Conservation (phyloP, 1,140 invertebrate genomes). For the Lasaia peninsularis region DNA sequence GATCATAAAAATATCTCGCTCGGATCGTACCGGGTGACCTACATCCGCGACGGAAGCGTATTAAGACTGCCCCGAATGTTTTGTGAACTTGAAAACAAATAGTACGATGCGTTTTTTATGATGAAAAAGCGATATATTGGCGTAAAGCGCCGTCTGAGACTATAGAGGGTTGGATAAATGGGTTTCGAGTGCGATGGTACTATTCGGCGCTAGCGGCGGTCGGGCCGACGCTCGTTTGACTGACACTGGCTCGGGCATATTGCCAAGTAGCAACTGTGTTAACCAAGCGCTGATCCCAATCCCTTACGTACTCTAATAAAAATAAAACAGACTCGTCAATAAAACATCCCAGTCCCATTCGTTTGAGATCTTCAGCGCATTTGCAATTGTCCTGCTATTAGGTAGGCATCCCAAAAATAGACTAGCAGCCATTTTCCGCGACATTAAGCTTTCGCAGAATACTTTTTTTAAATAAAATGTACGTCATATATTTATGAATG, state of each 20-base stretch:
- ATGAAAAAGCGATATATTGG: slow-evolving; percentile 22
- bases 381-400: slow-evolving; percentile 7
- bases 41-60: slow-evolving; percentile 39
- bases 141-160: slow-evolving; percentile 25
- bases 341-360: slow-evolving; percentile 12
- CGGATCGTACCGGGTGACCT: slow-evolving; percentile 70
- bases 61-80: background rate
- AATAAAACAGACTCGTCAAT: slow-evolving; percentile 47
- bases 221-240: slow-evolving; percentile 56
- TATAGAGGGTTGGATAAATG: slow-evolving; percentile 14
- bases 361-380: slow-evolving; percentile 5
- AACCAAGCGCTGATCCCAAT: slow-evolving; percentile 52
- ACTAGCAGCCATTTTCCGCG: background rate
- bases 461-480: slow-evolving; percentile 15
- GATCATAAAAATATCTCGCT: slow-evolving; percentile 73
- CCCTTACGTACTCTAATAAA: slow-evolving; percentile 46
- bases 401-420: background rate
- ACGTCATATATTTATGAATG: slow-evolving; percentile 56
- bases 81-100: slow-evolving; percentile 11
- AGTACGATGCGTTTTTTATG: slow-evolving; percentile 18
- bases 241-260: slow-evolving; percentile 57
- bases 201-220: slow-evolving; percentile 52
- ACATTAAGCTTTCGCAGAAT: background rate
- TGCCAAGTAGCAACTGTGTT: slow-evolving; percentile 56
- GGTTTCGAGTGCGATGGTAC: slow-evolving; percentile 15